phyloP scores from a whole-genome alignment of 2,797 vertebrate genomes.

The Octomys mimax region DNA sequence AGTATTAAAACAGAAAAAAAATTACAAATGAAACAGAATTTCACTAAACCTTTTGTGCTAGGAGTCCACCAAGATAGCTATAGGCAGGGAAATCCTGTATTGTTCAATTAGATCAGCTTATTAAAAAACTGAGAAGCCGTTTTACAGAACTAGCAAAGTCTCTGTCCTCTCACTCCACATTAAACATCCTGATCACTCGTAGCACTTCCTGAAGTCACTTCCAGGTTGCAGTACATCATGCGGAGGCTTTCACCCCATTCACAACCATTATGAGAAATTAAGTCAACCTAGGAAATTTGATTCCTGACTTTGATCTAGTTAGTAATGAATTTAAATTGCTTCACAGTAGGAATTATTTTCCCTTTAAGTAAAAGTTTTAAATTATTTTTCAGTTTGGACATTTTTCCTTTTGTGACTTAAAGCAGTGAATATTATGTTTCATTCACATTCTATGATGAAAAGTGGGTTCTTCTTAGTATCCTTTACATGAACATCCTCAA shows the following conservation, averaged over 20 bases:
- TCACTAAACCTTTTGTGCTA: neutral
- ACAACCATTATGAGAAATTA: neutral
- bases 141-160: neutral
- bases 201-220: neutral
- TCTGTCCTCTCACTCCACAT: neutral
- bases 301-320: neutral
- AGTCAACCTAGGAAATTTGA: neutral
- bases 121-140: neutral
- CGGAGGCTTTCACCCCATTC: neutral
- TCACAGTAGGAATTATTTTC: neutral
- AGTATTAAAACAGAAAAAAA: too few species aligned
- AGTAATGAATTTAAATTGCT: neutral
- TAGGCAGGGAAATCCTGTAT: neutral
- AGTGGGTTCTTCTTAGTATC: neutral
- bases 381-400: neutral
- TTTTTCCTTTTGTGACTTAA: neutral
- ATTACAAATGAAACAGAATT: too few species aligned
- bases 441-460: neutral
- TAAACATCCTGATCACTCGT: neutral
- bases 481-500: neutral
- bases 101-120: neutral
- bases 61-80: neutral
- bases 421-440: constrained; percentile 4
- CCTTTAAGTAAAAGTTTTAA: neutral
- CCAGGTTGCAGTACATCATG: neutral